Evolutionary conservation across 2,113 vertebrate genomes (phyloP), one percentile per base, ranked within the genome.

Genomic region (Hydrochoerus hydrochaeris): DNA sequence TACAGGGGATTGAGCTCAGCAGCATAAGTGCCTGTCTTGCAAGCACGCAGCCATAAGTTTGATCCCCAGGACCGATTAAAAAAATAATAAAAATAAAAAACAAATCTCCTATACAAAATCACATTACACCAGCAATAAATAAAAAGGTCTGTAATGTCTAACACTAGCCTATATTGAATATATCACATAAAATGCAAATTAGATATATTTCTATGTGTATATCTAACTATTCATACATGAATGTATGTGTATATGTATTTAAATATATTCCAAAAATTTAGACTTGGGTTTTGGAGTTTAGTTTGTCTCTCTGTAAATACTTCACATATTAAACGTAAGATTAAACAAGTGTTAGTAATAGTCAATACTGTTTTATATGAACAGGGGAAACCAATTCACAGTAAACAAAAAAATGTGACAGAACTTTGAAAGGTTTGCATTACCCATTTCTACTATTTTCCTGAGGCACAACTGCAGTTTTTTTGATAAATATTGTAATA

Each of bases 361-460:
- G 16, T 94, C 38, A 38, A 46, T 46, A 17, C 16, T 30, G 6
- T 82, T 38, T 75, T 35, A 30, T 54, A 35, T n/a, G 19, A 94
- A 57, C 9, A 92, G 41, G 0, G 2, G 30, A 77, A 88, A 71
- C 20, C 65, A 67, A 12, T 73, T 11, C 88, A n/a, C 41, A 65
- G 41, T 67, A 32, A 41, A 67, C 49, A 90, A 85, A 86, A 73
- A 60, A 32, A 46, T 46, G 46, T 46, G 46, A 85, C 35, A 90
- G 16, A 93, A 44, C 54, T 75, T 7, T 92, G 85, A 62, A 71
- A 96, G 9, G 35, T 77, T 94, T 52, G 38, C 12, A 78, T 78
- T 85, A 32, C 30, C 57, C 94, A 24, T 54, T 83, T 93, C 78
- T n/a, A 91, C 78, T 12, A 92, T 90, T 92, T 87, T 92, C 57